phyloP scores from a whole-genome alignment of 2,888 invertebrate genomes.

The Caenorhabditis japonica region DNA sequence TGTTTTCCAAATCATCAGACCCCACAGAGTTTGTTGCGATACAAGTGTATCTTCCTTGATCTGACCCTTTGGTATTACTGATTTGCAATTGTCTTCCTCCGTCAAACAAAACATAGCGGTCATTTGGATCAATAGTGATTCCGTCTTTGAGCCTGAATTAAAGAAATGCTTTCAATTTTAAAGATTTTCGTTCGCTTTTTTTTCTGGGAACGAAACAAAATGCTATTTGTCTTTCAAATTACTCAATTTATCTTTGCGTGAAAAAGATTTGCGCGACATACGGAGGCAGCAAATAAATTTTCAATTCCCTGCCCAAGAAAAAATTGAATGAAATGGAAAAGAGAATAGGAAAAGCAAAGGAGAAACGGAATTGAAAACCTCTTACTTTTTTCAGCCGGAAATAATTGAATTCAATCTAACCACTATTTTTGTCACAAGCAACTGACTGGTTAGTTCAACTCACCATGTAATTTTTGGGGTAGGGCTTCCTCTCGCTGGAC shows the following conservation, averaged over 20 bases:
- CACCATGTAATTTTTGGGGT: slow-evolving; percentile 78
- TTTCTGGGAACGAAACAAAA: slow-evolving; percentile 31
- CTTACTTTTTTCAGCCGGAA: too few species aligned
- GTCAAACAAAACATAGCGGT: slow-evolving; percentile 62
- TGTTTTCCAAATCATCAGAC: slow-evolving; percentile 73
- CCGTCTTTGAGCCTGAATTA: slow-evolving; percentile 69
- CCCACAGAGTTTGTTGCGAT: slow-evolving; percentile 75
- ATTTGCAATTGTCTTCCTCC: slow-evolving; percentile 73
- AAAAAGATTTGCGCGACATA: not conserved
- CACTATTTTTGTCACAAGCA: too few species aligned
- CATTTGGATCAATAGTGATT: slow-evolving; percentile 50
- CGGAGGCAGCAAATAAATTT: slow-evolving; percentile 32
- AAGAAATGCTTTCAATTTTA: not conserved
- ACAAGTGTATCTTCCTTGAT: slow-evolving; percentile 71
- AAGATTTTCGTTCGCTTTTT: slow-evolving; percentile 1
- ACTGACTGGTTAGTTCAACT: not conserved
- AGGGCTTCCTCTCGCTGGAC: slow-evolving; percentile 78
- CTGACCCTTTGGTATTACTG: slow-evolving; percentile 52
- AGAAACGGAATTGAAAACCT: too few species aligned
- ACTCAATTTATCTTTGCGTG: too few species aligned
- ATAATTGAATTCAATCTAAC: not conserved
- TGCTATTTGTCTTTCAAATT: slow-evolving; percentile 18
- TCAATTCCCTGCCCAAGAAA: slow-evolving; percentile 10
- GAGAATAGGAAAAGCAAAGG: too few species aligned
- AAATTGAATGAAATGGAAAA: too few species aligned